Conservation (phyloP, 2,797 vertebrate genomes). For the Bucorvus abyssinicus region DNA sequence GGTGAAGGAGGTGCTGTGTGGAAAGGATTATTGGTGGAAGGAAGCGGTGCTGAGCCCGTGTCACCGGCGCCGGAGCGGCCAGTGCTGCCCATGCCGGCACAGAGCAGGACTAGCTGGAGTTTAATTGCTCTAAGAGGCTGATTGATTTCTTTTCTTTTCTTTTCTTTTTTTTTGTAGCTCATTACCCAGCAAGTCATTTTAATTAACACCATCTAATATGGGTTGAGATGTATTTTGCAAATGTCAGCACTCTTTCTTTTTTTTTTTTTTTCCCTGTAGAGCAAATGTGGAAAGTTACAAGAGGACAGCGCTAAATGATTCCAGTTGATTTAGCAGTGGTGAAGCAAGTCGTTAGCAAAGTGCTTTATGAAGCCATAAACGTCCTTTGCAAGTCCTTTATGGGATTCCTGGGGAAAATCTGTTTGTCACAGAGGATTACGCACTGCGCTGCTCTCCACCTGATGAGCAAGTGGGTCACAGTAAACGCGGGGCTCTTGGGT, state of each 20-base stretch:
- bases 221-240: conserved; percentile 39
- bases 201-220: conserved; percentile 51
- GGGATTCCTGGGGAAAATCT: neutral
- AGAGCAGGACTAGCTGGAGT: neutral
- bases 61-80: rapidly evolving
- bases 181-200: conserved; percentile 49
- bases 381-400: neutral
- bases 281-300: neutral
- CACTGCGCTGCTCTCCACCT: neutral
- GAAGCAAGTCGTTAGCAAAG: neutral
- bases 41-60: rapidly evolving
- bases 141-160: conserved; percentile 6
- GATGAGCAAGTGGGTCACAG: neutral
- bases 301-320: neutral
- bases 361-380: conserved; percentile 46
- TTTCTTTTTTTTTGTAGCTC: neutral
- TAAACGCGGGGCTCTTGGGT: rapidly evolving
- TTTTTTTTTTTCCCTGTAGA: neutral
- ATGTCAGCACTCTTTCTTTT: conserved; percentile 28
- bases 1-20: neutral
- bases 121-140: neutral
- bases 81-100: rapidly evolving
- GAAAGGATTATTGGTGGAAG: neutral
- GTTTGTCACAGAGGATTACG: neutral
- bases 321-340: conserved; percentile 32